phyloP scores from a whole-genome alignment of 2,888 invertebrate species.

The Cataglyphis rosenhaueri region DNA sequence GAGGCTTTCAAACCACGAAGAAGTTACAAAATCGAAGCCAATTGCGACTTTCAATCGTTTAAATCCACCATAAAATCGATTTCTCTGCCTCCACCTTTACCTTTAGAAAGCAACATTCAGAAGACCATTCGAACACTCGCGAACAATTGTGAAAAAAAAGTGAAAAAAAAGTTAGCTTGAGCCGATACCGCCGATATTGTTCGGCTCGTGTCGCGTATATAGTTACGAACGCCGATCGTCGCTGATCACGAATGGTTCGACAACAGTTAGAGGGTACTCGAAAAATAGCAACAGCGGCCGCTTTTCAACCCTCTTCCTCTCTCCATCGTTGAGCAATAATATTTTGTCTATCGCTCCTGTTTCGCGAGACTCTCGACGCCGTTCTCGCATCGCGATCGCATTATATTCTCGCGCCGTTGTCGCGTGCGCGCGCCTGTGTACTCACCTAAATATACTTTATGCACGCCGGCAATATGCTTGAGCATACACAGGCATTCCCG shows the following conservation, averaged over 20 bases:
- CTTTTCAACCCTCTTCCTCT: slow-evolving; percentile 28
- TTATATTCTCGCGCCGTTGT: slow-evolving; percentile 34
- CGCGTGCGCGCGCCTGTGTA: slow-evolving; percentile 39
- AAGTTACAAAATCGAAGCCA: slow-evolving; percentile 34
- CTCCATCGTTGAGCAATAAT: slow-evolving; percentile 61
- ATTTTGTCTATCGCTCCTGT: slow-evolving; percentile 66
- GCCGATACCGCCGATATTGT: slow-evolving; percentile 43
- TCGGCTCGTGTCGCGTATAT: slow-evolving; percentile 39
- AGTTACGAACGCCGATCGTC: slow-evolving; percentile 19
- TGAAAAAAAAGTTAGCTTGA: slow-evolving; percentile 29
- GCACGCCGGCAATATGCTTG: slow-evolving; percentile 63
- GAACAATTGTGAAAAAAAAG: slow-evolving; percentile 34
- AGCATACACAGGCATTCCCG: slow-evolving; percentile 54
- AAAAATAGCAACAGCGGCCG: slow-evolving; percentile 60
- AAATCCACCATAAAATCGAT: slow-evolving; percentile 40
- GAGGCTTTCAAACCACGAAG: slow-evolving; percentile 2
- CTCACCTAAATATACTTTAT: slow-evolving; percentile 66
- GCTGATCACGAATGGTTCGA: slow-evolving; percentile 42
- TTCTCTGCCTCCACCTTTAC: slow-evolving; percentile 17
- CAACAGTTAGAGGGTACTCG: slow-evolving; percentile 47
- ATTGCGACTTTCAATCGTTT: slow-evolving; percentile 36
- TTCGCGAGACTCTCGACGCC: slow-evolving; percentile 27
- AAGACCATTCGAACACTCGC: slow-evolving; percentile 28
- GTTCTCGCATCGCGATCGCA: slow-evolving; percentile 35
- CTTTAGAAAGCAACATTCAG: slow-evolving; percentile 22